These are phyloP conservation scores for Papilio elwesi DNA, from an alignment of 2,888 invertebrate genomes.

Conservation along the genomic window DNA sequence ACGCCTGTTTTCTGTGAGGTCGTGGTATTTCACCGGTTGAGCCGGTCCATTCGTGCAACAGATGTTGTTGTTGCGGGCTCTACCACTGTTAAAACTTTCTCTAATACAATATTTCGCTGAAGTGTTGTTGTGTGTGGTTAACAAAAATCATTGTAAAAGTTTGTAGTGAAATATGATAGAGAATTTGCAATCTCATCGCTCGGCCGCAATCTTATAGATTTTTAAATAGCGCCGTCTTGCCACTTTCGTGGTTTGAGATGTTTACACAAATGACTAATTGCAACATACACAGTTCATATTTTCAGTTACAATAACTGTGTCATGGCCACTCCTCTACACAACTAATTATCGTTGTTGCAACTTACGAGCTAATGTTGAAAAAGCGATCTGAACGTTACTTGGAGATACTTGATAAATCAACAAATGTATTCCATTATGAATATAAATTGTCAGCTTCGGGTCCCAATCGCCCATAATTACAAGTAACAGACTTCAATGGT, in stretches of 20 bases:
- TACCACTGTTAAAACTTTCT: too few species aligned
- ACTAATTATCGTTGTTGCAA: constrained; percentile 41
- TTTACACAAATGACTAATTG: constrained; percentile 41
- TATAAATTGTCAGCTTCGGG: too few species aligned
- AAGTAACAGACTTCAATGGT: too few species aligned
- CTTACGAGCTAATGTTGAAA: constrained; percentile 10
- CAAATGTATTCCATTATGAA: background rate
- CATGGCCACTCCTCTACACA: constrained; percentile 38
- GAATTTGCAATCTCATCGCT: background rate
- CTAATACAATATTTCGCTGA: too few species aligned
- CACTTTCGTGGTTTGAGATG: constrained; percentile 36
- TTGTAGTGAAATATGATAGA: background rate
- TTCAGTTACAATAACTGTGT: constrained; percentile 41
- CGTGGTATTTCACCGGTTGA: too few species aligned
- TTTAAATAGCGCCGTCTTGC: background rate
- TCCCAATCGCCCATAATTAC: too few species aligned
- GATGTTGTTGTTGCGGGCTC: too few species aligned
- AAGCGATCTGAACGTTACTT: constrained; percentile 3
- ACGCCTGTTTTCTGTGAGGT: too few species aligned
- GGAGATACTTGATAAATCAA: constrained; percentile 6
- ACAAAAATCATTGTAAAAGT: too few species aligned
- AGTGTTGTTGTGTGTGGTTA: too few species aligned
- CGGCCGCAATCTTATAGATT: background rate
- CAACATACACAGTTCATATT: constrained; percentile 41
- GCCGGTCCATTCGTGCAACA: too few species aligned